Evolutionary conservation across 2,888 invertebrate genomes (phyloP).

Genomic region (Exocentrus adspersus): DNA sequence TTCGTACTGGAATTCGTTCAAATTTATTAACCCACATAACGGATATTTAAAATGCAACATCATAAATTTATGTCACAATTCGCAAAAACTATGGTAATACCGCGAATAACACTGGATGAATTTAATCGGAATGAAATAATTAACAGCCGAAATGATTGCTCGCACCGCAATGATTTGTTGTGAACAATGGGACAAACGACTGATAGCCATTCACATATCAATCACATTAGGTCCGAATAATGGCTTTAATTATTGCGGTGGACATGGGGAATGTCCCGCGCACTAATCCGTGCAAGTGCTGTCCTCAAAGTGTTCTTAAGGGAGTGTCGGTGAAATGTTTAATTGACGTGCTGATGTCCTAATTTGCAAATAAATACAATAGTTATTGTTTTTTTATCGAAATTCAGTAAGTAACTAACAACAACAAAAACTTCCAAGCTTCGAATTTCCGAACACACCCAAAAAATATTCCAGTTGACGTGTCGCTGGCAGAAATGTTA

Average conservation of each 20-base stretch:
- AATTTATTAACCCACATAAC: constrained; percentile 5
- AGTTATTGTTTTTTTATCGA: no score
- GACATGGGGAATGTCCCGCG: constrained; percentile 7
- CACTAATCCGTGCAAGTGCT: neutral
- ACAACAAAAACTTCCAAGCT: no score
- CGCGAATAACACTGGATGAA: constrained; percentile 7
- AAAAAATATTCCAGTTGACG: no score
- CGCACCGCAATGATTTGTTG: constrained; percentile 28
- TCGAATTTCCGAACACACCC: no score
- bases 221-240: constrained; percentile 26
- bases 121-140: constrained; percentile 24
- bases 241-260: constrained; percentile 26
- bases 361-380: no score
- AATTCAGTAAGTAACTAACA: no score
- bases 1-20: neutral
- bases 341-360: no score
- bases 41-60: neutral
- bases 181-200: constrained; percentile 27
- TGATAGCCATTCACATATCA: constrained; percentile 25
- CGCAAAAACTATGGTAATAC: neutral
- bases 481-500: no score
- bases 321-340: no score
- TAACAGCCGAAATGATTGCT: constrained; percentile 29
- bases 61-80: neutral
- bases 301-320: neutral